Evolutionary conservation across 2,888 invertebrate genomes (phyloP).

Genomic region (Ophion slaviceki): DNA sequence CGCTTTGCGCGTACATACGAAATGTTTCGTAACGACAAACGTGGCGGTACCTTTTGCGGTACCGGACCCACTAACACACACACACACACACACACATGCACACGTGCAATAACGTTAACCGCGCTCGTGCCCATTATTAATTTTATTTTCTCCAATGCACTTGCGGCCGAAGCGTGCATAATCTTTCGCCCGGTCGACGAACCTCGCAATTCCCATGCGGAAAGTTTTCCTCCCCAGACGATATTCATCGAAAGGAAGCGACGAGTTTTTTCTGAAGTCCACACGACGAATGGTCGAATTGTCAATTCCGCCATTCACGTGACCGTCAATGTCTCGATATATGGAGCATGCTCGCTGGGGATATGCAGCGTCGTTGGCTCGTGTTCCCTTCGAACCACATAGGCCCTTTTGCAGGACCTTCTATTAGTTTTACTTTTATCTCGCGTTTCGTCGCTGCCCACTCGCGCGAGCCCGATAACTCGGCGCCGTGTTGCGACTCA

Average conservation of each 20-base stretch:
- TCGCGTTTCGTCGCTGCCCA: constrained; percentile 77
- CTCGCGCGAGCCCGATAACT: constrained; percentile 80
- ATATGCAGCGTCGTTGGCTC: not conserved
- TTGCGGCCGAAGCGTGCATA: constrained; percentile 43
- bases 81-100: not conserved
- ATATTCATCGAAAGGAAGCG: not conserved
- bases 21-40: constrained; percentile 58
- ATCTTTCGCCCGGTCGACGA: constrained; percentile 16
- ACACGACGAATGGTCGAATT: too few relatives aligned
- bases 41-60: constrained; percentile 62
- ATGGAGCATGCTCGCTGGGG: not conserved
- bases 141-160: constrained; percentile 63
- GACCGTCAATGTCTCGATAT: constrained; percentile 32
- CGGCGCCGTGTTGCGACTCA: constrained; percentile 83
- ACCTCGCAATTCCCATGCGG: not conserved
- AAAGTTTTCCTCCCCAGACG: not conserved
- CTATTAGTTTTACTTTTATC: constrained; percentile 53
- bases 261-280: not conserved
- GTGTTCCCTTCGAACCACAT: not conserved
- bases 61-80: constrained; percentile 45
- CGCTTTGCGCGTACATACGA: constrained; percentile 41
- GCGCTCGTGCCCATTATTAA: constrained; percentile 60
- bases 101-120: constrained; percentile 20
- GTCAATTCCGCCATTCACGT: constrained; percentile 31
- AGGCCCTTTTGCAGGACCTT: constrained; percentile 11